Conservation (phyloP, 2,113 vertebrate genomes). For the Nesogale talazaci region DNA sequence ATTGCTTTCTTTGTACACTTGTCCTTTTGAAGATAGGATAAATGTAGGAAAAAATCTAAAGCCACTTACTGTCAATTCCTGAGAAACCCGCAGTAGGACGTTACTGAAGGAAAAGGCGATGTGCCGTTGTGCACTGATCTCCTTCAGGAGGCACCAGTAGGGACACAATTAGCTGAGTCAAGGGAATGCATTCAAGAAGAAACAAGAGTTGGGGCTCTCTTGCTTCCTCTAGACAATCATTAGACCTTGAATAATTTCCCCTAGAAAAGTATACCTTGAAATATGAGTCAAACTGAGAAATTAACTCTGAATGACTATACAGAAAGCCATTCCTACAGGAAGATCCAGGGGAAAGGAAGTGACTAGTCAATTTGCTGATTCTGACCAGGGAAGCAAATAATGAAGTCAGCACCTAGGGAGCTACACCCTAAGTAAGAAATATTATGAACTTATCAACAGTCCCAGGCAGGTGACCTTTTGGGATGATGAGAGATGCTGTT, state of each 20-base stretch:
- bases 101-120: background rate
- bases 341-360: background rate
- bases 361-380: background rate
- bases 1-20: slow-evolving; percentile 13
- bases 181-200: slow-evolving; percentile 13
- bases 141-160: background rate
- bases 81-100: slow-evolving; percentile 3
- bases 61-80: background rate
- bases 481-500: background rate
- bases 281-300: background rate
- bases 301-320: background rate
- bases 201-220: background rate
- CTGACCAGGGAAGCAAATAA: slow-evolving; percentile 43
- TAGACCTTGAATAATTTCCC: background rate
- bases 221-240: background rate
- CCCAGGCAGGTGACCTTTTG: background rate
- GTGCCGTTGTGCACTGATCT: background rate
- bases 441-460: background rate
- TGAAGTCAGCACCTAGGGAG: background rate
- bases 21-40: background rate
- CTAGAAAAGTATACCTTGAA: background rate
- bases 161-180: background rate
- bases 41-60: slow-evolving; percentile 23
- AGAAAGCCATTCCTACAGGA: background rate
- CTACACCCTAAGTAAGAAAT: background rate